Evolutionary conservation across 2,797 vertebrate species (phyloP), one percentile per base, ranked within the genome.

Genomic region (Lepus oiostolus): DNA sequence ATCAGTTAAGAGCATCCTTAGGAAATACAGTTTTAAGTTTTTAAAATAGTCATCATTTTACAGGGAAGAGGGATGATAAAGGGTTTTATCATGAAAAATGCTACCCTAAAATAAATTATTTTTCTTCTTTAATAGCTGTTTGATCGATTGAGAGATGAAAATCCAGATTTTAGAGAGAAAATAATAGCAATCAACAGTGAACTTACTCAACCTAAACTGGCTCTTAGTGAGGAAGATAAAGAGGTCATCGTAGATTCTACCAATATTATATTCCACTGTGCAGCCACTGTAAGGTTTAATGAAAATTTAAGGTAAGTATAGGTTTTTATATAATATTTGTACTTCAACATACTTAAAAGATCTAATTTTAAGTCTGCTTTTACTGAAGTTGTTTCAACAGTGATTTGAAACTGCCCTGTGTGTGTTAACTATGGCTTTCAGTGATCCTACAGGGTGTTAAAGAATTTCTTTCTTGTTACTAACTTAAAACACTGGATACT

Each of bases 281-380:
- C 99, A 70, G 99, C 99, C 97, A 99, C 99, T 21, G 97, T 99
- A 96, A 98, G 99, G 97, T 99, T 99, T 96, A 99, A 99, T 92
- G 99, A 99, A 98, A 98, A 99, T 0, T 98, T 99, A 85, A 99
- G 99, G 99, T 99, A 97, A 98, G 99, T 97, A 35, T 89, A 75
- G 30, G 28, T 68, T 94, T 70, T 86, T 90, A 7, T 83, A 7
- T 85, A 52, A 32, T 76, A 76, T 83, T 82, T 96, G 67, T 80
- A 91, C 42, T 95, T 96, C 12, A 75, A 9, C 30, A 54, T 80
- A 65, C 22, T 79, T 93, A 28, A 88, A 92, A 90, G 42, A 75
- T 63, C 6, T 87, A 28, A 91, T 95, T 91, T 82, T 74, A 90
- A 90, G 70, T 94, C 58, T 60, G 6, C 32, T 96, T 90, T 71